A percentile compares a stretch with the other conserved stretches of the same genome.
These are phyloP conservation scores for Caenorhabditis virilis DNA, from an alignment of 2,888 invertebrate genomes.

Conservation along the genomic window DNA sequence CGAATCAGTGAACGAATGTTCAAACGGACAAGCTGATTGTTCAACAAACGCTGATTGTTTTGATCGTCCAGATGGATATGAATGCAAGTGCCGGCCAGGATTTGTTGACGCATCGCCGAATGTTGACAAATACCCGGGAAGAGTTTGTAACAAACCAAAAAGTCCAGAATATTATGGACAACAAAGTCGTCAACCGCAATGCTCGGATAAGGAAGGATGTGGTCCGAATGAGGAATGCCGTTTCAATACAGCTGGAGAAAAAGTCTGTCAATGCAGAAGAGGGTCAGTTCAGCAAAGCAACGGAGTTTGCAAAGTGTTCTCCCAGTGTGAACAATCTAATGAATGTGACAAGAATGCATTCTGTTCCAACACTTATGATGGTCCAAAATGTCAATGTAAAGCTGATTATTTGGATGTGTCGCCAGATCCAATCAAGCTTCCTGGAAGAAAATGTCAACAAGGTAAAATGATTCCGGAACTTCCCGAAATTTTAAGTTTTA, in stretches of 20 bases:
- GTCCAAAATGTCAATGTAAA: constrained; percentile 61
- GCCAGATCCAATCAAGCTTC: constrained; percentile 51
- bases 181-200: constrained; percentile 45
- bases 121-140: constrained; percentile 59
- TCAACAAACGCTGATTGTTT: constrained; percentile 85
- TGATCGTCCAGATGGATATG: constrained; percentile 85
- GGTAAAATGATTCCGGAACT: constrained; percentile 14
- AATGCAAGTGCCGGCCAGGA: constrained; percentile 85
- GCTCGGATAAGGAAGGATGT: constrained; percentile 43
- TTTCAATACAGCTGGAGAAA: constrained; percentile 42
- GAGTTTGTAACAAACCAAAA: constrained; percentile 62
- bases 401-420: constrained; percentile 55
- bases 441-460: constrained; percentile 60
- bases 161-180: constrained; percentile 54
- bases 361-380: constrained; percentile 63
- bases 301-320: constrained; percentile 58
- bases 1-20: constrained; percentile 60
- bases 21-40: constrained; percentile 77
- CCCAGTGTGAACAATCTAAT: constrained; percentile 55
- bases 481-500: background rate
- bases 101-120: constrained; percentile 74
- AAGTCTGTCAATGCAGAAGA: constrained; percentile 49
- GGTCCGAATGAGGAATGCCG: constrained; percentile 58
- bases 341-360: constrained; percentile 62
- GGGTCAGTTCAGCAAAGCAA: constrained; percentile 51